Base-by-base conservation (phyloP, 35 echinoderm and acorn worm species). In the Diadema setosum region DNA sequence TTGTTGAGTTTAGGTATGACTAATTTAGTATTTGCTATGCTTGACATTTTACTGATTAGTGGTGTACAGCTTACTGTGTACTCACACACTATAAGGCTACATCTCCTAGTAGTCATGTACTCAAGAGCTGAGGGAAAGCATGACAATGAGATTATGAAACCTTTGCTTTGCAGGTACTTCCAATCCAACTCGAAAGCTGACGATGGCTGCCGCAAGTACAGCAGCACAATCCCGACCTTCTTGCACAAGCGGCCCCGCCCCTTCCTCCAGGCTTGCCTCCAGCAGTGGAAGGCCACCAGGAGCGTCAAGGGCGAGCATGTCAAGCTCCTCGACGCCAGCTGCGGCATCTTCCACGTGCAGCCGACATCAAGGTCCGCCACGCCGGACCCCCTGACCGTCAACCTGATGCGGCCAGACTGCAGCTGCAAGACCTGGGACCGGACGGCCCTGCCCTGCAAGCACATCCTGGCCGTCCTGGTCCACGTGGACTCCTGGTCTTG, bases 191-290 rank as follows among this genome's bases (percentile, higher is more conserved):
- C 67, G 2, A 73, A 73, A 30, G 67, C 67, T 25, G 67, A 73
- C 31, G 67, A 73, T 36, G 67, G 67, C n/a, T 73, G 67, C 37
- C 41, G 46, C 16, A 82, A 82, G 80, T 82, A 82, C 39, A 49
- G 46, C 32, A 2, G 2, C 41, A 23, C 20, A 5, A 49, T 82
- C 20, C 80, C 80, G 25, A 36, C 29, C 36, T 82, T 82, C 80
- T 44, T 82, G 29, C 80, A 82, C 21, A 82, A 82, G 21, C 29
- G 80, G 35, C 80, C 80, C 4, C 18, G 80, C 0, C 16, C 20
- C 31, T 73, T 73, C 31, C 35, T 73, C 27, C n/a, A 73, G 67
- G 31, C 67, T 17, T 73, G 67, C 39, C 35, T 73, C 18, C 67
- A 73, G 26, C 67, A 73, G 27, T 73, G 26, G 67, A 73, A 73